These are phyloP conservation scores for Ceratina calcarata DNA, from an alignment of 1,140 invertebrate genomes.

Conservation along the genomic window DNA sequence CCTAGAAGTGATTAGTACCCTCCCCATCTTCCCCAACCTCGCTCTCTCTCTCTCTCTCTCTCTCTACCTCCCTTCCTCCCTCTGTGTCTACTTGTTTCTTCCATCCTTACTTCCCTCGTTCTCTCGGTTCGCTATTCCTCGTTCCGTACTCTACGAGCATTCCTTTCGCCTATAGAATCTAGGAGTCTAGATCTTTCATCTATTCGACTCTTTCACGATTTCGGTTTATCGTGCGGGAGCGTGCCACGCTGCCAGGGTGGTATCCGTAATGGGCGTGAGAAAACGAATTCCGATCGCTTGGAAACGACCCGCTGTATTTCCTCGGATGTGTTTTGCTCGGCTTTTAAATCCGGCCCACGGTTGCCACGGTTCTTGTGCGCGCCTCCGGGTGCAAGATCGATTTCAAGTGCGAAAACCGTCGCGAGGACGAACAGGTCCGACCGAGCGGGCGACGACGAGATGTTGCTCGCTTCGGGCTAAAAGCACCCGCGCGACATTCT, in stretches of 20 bases:
- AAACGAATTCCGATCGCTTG: neutral
- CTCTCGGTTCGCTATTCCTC: neutral
- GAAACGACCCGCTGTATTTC: neutral
- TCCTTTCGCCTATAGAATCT: neutral
- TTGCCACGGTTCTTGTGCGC: neutral
- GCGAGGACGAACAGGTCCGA: neutral
- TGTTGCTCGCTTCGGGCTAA: neutral
- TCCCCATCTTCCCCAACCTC: constrained; percentile 49
- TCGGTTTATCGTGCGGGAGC: neutral
- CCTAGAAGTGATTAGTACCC: constrained; percentile 80
- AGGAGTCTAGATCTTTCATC: neutral
- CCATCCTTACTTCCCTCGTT: neutral
- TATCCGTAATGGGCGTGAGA: neutral
- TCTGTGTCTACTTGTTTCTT: neutral
- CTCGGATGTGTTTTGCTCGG: neutral
- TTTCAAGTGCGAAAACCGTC: neutral
- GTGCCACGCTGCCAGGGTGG: neutral
- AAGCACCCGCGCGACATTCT: neutral
- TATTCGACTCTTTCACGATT: neutral
- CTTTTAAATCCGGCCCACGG: neutral
- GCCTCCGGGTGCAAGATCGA: neutral
- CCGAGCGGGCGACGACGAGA: neutral
- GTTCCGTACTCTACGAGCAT: neutral
- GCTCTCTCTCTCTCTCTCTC: constrained; percentile 23
- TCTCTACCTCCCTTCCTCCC: constrained; percentile 2